Base-by-base conservation (phyloP, 2,797 vertebrate species). In the Triplophysa yarkandensis region DNA sequence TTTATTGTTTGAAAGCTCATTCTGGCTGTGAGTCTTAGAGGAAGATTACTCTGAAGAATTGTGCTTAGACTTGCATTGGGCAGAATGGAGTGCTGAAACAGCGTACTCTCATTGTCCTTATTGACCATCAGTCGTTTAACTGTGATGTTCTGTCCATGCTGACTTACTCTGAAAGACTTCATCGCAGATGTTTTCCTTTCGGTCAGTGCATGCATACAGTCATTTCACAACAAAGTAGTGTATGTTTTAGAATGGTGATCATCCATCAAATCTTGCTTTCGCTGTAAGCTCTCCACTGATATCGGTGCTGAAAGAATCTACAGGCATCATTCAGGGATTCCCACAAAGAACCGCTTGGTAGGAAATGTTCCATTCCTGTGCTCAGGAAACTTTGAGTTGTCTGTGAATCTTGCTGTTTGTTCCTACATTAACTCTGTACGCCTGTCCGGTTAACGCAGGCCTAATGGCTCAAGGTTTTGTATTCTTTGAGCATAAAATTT, bases 1-100 rank as follows among this genome's bases (percentile, higher is more conserved):
- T n/a, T n/a, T n/a, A n/a, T n/a, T n/a, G n/a, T 71, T 36, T 61
- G 16, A 61, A 52, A 41, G 50, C 17, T 52, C 9, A 34, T 41
- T 63, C 13, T 65, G n/a, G 19, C 61, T 17, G 71, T 41, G 17
- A 13, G 43, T 30, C 39, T 36, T 8, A 57, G 5, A 14, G 64
- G 16, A 50, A 17, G n/a, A 27, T 62, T 8, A 36, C 21, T 50
- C 28, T 28, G 30, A 23, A 39, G 64, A 60, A 61, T 50, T 74
- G 48, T 67, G 73, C 73, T 75, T 75, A 68, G 72, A 68, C 43
- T 67, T 75, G 73, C 73, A 61, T 13, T 67, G 73, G 46, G 52
- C 27, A 46, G 52, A 67, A 67, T 13, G 19, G 23, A 60, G 54
- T 75, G 73, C 73, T 75, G 73, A 75, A 75, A 28, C 73, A 75